phyloP scores from a whole-genome alignment of 2,797 vertebrate species.

The Peromyscus nudipes region DNA sequence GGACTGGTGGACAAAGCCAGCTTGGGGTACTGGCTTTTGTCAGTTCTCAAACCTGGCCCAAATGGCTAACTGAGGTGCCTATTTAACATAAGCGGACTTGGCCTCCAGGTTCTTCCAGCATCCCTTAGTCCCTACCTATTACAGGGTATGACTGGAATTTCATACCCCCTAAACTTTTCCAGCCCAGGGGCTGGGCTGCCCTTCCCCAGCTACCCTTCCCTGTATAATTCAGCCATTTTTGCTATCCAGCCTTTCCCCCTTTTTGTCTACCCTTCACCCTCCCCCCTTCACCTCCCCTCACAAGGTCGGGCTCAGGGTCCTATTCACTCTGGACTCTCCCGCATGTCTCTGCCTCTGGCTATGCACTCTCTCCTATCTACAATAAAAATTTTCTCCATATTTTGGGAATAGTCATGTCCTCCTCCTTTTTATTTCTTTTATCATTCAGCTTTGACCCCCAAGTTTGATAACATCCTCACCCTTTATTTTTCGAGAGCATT shows the following conservation, averaged over 20 bases:
- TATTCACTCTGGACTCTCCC: neutral
- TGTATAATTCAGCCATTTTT: neutral
- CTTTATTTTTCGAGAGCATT: neutral
- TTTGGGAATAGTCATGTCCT: neutral
- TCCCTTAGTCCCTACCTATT: neutral
- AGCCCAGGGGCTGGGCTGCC: neutral
- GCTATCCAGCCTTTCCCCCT: neutral
- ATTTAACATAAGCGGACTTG: neutral
- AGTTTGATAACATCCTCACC: neutral
- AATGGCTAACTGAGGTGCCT: neutral
- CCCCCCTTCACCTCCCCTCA: neutral
- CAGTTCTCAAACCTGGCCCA: no score
- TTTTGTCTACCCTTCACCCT: neutral
- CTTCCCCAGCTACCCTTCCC: neutral
- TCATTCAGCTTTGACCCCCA: neutral
- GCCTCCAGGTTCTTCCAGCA: neutral
- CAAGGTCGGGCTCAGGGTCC: neutral
- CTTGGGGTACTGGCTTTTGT: neutral
- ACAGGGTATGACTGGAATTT: neutral
- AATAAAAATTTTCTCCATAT: neutral
- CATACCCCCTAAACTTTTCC: neutral
- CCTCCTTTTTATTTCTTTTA: neutral
- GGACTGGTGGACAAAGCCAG: neutral
- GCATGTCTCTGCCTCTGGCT: neutral
- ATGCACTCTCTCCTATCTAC: no score